A percentile compares a stretch with the other conserved stretches of the same genome.
Conservation (phyloP, 2,888 invertebrate genomes). For the Hemicrepidius hirtus region DNA sequence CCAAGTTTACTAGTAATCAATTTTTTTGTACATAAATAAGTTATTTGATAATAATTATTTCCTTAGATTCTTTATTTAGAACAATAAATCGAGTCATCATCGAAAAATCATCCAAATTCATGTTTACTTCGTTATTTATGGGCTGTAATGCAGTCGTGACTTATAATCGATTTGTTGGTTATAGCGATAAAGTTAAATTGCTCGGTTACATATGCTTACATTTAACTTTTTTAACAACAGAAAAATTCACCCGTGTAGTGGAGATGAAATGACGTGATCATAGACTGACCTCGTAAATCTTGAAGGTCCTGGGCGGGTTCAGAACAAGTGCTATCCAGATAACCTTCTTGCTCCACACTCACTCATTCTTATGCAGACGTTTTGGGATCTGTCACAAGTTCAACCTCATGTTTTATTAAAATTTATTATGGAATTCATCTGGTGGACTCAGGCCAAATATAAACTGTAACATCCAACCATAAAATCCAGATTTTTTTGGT, state of each 20-base stretch:
- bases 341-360: constrained; percentile 68
- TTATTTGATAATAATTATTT: too few relatives aligned
- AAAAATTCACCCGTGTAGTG: constrained; percentile 37
- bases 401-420: constrained; percentile 55
- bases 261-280: constrained; percentile 66
- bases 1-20: too few relatives aligned
- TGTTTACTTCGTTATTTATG: too few relatives aligned
- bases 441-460: constrained; percentile 41
- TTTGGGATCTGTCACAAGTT: constrained; percentile 65
- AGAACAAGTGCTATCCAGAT: constrained; percentile 70
- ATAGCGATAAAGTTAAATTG: too few relatives aligned
- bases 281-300: constrained; percentile 69
- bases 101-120: too few relatives aligned
- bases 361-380: constrained; percentile 68
- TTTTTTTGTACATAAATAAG: too few relatives aligned
- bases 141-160: too few relatives aligned
- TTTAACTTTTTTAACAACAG: constrained; percentile 24
- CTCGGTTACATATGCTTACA: too few relatives aligned
- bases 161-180: too few relatives aligned
- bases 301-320: constrained; percentile 65
- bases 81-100: too few relatives aligned
- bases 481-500: not conserved
- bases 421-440: constrained; percentile 50
- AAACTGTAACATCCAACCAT: constrained; percentile 33
- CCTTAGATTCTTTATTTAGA: too few relatives aligned